A percentile compares a stretch with the other conserved stretches of the same genome.
These are phyloP conservation scores for Acipenser ruthenus DNA, from an alignment of 2,797 vertebrate genomes.

Conservation along the genomic window DNA sequence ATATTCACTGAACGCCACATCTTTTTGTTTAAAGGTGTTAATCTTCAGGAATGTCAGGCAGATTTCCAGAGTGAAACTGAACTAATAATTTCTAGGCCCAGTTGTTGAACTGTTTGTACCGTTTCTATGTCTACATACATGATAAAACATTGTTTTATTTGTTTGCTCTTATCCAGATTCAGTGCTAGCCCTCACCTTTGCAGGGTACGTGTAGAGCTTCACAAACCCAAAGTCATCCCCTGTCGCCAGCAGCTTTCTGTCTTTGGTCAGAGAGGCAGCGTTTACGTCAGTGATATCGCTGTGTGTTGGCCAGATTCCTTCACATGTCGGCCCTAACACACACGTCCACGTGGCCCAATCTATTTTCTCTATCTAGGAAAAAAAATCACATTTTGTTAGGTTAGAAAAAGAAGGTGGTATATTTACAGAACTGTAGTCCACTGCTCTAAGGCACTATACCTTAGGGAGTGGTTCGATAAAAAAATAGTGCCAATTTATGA, in stretches of 20 bases:
- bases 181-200: constrained; percentile 59
- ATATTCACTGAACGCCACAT: too few species aligned
- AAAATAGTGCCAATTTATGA: too few species aligned
- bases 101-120: too few species aligned
- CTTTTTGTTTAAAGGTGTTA: too few species aligned
- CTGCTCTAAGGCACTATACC: too few species aligned
- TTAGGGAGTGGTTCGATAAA: too few species aligned
- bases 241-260: constrained; percentile 73
- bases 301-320: constrained; percentile 85
- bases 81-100: too few species aligned
- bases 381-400: background rate
- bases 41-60: too few species aligned
- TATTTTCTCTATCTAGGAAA: constrained; percentile 81
- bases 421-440: background rate
- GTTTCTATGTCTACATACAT: too few species aligned
- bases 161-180: background rate
- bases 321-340: constrained; percentile 80
- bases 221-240: constrained; percentile 92
- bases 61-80: too few species aligned
- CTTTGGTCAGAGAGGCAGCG: constrained; percentile 77
- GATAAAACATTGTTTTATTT: too few species aligned
- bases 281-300: constrained; percentile 78
- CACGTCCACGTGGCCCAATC: constrained; percentile 90
- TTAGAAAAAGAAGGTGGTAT: background rate
- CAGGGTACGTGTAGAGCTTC: constrained; percentile 88